Percentiles rank a stretch among this genome's conserved stretches.
Conservation (phyloP, 2,113 vertebrate genomes). For the Corythoichthys haematopterus region DNA sequence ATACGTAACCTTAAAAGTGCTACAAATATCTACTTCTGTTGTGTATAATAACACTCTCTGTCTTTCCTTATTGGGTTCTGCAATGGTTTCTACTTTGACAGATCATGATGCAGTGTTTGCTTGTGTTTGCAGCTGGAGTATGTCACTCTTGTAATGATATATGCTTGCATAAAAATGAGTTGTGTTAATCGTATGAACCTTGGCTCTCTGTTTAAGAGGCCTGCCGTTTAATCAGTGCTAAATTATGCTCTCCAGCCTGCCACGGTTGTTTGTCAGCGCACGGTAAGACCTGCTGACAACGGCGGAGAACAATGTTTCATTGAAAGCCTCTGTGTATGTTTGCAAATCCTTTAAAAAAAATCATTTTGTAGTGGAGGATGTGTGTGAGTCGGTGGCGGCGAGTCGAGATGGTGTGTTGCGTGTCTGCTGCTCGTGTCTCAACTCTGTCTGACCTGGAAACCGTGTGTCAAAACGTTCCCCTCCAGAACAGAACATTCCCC, state of each 20-base stretch:
- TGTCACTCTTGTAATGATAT: constrained; percentile 57
- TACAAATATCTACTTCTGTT: constrained; percentile 2
- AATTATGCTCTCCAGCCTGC: constrained; percentile 57
- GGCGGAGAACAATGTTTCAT: constrained; percentile 25
- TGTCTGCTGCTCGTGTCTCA: no score
- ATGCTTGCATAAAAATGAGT: constrained; percentile 65
- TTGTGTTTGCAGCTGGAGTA: constrained; percentile 45
- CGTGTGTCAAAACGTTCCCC: no score
- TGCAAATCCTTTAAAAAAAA: not conserved
- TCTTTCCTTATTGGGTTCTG: constrained; percentile 20
- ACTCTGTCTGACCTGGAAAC: no score
- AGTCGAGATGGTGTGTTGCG: no score
- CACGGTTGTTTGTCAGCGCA: constrained; percentile 50
- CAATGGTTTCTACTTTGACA: constrained; percentile 43
- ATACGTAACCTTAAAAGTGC: constrained; percentile 7
- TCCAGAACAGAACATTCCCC: no score
- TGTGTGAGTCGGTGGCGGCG: no score
- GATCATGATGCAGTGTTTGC: constrained; percentile 44
- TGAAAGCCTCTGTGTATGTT: constrained; percentile 10
- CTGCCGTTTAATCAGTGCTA: constrained; percentile 66
- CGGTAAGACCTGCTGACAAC: constrained; percentile 41
- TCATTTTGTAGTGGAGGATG: no score
- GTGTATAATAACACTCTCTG: constrained; percentile 2
- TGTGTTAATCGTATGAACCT: constrained; percentile 62
- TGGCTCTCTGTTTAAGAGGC: constrained; percentile 56